Base-by-base conservation (phyloP, 2,888 invertebrate genomes). In the Branchipolynoe longqiensis region DNA sequence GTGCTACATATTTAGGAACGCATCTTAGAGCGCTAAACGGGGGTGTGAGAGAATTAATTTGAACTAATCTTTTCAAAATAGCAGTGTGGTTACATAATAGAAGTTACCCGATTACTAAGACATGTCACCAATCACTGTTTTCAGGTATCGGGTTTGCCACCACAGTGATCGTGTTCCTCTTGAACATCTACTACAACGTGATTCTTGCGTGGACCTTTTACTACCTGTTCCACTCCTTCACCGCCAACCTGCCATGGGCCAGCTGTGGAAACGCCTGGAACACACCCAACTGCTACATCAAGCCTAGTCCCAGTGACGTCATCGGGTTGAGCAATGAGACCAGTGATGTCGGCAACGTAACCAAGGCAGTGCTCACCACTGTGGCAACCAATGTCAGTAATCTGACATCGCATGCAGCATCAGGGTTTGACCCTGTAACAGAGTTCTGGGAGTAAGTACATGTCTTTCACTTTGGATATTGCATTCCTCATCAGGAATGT, bases 171-270 rank as follows among this genome's bases (percentile, higher is more conserved):
- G 93, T 93, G 85, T 93, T 93, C 89, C 90, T 94, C 38, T 90
- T 94, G 31, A 94, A 94, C 88, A 90, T 93, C 31, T 94, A 94
- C 90, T 94, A 94, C 90, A 94, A 94, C 82, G 93, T 94, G 4
- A 93, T 94, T 73, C 88, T 94, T 84, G 92, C 93, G 33, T 93
- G 93, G 93, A 91, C 92, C 14, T 84, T 93, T 6, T 74, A 78
- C 69, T 87, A 87, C 69, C 69, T 85, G 41, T 86, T 85, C 54
- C 40, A 38, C 22, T 73, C 85, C 28, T 85, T 85, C 54, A 64
- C 83, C 22, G 38, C 85, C 36, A 31, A 87, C 48, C 88, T 94
- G 8, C 94, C 94, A 0, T 94, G 95, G 94, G 90, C 94, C 4
- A 91, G 91, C 1, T 95, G 94, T 89, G 91, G 91, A 41, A 93